Evolutionary conservation across 2,888 invertebrate species (phyloP).

Genomic region (Epiblema foenella): DNA sequence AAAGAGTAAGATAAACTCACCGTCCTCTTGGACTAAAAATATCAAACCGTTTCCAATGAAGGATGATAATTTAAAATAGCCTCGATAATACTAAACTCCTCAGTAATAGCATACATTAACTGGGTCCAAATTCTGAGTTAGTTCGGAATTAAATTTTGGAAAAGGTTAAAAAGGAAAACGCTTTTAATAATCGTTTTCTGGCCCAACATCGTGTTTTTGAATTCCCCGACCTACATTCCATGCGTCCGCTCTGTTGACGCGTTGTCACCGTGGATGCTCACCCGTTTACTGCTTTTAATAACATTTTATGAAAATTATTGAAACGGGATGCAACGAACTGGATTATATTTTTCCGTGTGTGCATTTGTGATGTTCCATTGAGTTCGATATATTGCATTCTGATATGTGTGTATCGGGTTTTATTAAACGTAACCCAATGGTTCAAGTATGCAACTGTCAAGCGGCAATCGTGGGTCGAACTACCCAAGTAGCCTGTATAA

Average conservation of each 20-base stretch:
- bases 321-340: constrained; percentile 9
- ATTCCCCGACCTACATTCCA: constrained; percentile 16
- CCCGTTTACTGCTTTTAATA: constrained; percentile 40
- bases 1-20: constrained; percentile 9
- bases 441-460: no score
- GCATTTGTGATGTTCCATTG: not conserved
- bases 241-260: not conserved
- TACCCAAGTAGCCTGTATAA: no score
- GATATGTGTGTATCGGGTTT: not conserved
- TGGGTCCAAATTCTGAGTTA: no score
- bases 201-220: not conserved
- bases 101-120: no score
- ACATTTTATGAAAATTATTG: constrained; percentile 38
- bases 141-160: no score
- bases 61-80: no score
- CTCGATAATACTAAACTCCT: no score
- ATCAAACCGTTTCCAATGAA: not conserved
- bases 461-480: no score
- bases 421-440: not conserved
- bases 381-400: not conserved
- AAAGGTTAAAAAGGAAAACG: no score
- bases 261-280: constrained; percentile 10
- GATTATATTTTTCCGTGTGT: constrained; percentile 6
- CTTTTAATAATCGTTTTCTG: not conserved
- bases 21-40: not conserved